phyloP scores from a whole-genome alignment of 2,888 invertebrate genomes.

The Candidula unifasciata region DNA sequence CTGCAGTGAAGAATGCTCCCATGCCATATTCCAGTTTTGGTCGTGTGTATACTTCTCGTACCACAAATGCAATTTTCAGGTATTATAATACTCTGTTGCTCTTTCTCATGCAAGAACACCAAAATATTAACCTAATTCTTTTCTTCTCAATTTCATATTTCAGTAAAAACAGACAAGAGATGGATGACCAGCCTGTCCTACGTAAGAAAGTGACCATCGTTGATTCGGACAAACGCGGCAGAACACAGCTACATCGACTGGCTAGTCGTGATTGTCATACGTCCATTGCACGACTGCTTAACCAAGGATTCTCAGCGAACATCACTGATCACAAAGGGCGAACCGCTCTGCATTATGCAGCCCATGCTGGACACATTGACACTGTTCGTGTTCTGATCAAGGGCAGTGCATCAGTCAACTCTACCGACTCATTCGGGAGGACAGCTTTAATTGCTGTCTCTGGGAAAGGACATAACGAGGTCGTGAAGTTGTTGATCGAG shows the following conservation, averaged over 20 bases:
- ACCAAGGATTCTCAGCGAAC: background rate
- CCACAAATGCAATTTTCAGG: no score
- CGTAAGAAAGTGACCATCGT: background rate
- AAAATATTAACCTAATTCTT: no score
- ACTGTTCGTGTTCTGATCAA: background rate
- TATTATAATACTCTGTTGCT: no score
- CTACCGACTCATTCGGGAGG: background rate
- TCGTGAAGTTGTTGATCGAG: background rate
- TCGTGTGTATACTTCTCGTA: no score
- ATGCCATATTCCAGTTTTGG: no score
- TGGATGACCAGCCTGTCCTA: background rate
- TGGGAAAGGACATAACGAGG: background rate
- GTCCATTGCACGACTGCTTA: background rate
- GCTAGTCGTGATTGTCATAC: background rate
- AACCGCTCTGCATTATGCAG: constrained; percentile 1
- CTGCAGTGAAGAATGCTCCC: no score
- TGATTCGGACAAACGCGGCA: background rate
- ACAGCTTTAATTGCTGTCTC: background rate
- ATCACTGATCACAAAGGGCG: background rate
- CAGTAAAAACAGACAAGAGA: background rate
- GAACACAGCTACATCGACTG: background rate
- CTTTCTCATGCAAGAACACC: no score
- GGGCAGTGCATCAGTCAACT: background rate
- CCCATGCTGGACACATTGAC: background rate
- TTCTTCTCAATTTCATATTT: background rate